Percentiles rank a stretch among this genome's conserved stretches.
Conservation (phyloP, 2,113 vertebrate genomes). For the Rhegmatorhina hoffmannsi region DNA sequence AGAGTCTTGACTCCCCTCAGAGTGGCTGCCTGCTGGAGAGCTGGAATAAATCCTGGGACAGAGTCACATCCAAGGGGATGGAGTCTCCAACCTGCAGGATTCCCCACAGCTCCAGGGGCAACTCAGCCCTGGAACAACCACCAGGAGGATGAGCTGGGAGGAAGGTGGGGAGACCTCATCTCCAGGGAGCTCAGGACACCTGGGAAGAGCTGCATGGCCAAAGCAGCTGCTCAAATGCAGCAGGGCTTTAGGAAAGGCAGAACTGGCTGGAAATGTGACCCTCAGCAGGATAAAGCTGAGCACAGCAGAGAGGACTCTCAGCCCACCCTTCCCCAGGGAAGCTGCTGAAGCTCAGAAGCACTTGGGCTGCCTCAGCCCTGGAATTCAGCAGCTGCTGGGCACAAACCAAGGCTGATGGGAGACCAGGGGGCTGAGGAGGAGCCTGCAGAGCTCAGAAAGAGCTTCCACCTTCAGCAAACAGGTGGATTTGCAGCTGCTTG, state of each 20-base stretch:
- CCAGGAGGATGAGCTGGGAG: background rate
- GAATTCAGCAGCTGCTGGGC: background rate
- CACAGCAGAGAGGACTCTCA: background rate
- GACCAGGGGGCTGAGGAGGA: background rate
- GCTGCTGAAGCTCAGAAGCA: background rate
- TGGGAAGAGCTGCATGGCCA: background rate
- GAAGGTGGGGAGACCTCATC: background rate
- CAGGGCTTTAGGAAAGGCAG: background rate
- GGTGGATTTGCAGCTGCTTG: background rate
- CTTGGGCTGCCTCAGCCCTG: background rate
- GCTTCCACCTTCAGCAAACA: background rate
- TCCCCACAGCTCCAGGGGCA: rapidly evolving
- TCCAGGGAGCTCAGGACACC: background rate
- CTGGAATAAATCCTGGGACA: background rate
- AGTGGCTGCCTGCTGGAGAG: background rate
- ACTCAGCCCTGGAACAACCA: background rate
- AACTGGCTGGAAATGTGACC: background rate
- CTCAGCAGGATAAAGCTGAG: constrained; percentile 3
- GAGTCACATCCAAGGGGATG: background rate
- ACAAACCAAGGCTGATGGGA: background rate
- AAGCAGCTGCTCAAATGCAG: background rate
- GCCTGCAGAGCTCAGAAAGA: background rate
- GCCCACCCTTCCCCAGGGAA: background rate
- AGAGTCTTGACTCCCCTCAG: background rate
- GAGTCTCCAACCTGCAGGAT: background rate